A percentile compares a stretch with the other conserved stretches of the same genome.
Evolutionary conservation across 2,797 vertebrate species (phyloP).

Genomic region (Channa striata): DNA sequence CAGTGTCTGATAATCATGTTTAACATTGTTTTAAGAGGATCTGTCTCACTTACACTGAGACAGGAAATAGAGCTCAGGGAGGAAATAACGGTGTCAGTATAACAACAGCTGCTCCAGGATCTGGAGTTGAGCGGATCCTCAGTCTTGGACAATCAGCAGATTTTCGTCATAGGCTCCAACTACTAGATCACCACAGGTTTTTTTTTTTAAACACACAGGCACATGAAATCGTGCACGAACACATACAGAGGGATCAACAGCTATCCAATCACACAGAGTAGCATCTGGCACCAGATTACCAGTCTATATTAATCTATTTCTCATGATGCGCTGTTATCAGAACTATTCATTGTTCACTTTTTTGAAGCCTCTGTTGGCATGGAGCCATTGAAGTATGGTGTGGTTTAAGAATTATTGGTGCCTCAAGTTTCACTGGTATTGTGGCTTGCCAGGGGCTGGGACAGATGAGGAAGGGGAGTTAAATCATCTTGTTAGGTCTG

Average conservation of each 20-base stretch:
- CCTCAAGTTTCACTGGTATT: conserved; percentile 36
- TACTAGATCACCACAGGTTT: conserved; percentile 28
- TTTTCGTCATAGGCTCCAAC: conserved; percentile 27
- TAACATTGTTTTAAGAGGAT: conserved; percentile 30
- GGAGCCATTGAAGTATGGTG: conserved; percentile 17
- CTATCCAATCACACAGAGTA: conserved; percentile 39
- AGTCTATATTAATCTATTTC: conserved; percentile 45
- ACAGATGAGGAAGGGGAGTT: not conserved
- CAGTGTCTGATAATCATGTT: not conserved
- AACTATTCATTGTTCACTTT: not conserved
- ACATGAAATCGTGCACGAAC: not conserved
- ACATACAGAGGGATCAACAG: conserved; percentile 48
- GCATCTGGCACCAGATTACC: conserved; percentile 58
- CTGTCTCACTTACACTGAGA: conserved; percentile 11
- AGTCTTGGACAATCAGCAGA: conserved; percentile 54
- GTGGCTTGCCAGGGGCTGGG: conserved; percentile 16
- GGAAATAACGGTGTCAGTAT: conserved; percentile 35
- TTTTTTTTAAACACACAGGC: conserved; percentile 33
- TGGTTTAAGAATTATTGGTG: conserved; percentile 34
- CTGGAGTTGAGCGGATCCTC: conserved; percentile 36
- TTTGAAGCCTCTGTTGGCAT: not conserved
- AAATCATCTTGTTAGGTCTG: conserved; percentile 62
- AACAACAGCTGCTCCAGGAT: conserved; percentile 49
- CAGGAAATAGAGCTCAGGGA: conserved; percentile 18
- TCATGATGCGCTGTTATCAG: conserved; percentile 11